Evolutionary conservation across 2,797 vertebrate species (phyloP), one percentile per base, ranked within the genome.

Genomic region (Scarus forsteni): DNA sequence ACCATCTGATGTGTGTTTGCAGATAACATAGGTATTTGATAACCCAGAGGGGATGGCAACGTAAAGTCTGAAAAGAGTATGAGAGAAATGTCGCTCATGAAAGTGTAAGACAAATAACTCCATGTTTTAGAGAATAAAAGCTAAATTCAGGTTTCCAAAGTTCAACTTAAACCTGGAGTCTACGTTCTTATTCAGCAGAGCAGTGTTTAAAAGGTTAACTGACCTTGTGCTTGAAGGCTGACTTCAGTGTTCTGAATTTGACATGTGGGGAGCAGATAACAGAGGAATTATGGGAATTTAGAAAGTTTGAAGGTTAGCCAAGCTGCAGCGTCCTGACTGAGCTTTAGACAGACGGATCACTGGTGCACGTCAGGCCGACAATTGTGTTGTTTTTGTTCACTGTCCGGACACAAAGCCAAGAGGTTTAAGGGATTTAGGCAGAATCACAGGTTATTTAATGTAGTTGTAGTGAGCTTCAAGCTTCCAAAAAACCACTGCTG

Each of bases 161-260:
- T 27, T 27, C 27, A 27, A 27, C 2, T 27, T 27, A 27, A 27
- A 27, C 27, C 27, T 27, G 27, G 27, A 27, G 27, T 27, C 27
- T 27, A 27, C n/a, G n/a, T n/a, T n/a, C n/a, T 10, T n/a, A 12
- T 51, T 15, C 45, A 36, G n/a, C 58, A 56, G 34, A 35, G 8
- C 43, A 19, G 46, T 50, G 18, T 42, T 38, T 27, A 8, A 36
- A 36, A 48, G 13, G 54, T 77, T 70, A 35, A 66, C 43, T 9
- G 16, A 1, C 6, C 8, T 0, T 11, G 16, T 55, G 46, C 34
- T 60, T 42, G 53, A 45, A 39, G 42, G 18, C 54, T 77, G 70
- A 67, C 51, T 16, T 77, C 67, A 63, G 39, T 73, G 78, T 78
- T 80, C 72, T 66, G 51, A 19, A 52, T 62, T 15, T 51, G 60